These are phyloP conservation scores for Bothrops jararaca DNA, from an alignment of 2,113 vertebrate genomes.

Conservation along the genomic window DNA sequence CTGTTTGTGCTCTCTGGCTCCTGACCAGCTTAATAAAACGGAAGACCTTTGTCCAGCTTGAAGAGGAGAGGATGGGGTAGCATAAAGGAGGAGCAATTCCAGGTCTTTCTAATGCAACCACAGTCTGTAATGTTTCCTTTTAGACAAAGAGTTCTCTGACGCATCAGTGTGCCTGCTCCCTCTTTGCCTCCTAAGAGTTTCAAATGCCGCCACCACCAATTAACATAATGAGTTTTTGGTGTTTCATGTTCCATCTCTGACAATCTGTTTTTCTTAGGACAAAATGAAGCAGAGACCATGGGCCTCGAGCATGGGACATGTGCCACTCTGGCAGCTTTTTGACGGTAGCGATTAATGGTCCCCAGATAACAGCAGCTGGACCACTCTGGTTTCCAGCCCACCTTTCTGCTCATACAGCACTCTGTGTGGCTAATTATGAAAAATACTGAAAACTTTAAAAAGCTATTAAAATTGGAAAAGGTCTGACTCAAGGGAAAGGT, in stretches of 20 bases:
- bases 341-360: neutral
- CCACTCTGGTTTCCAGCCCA: neutral
- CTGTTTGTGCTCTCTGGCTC: slow-evolving; percentile 12
- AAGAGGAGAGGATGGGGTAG: neutral
- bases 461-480: neutral
- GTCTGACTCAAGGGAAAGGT: neutral
- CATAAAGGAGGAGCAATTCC: neutral
- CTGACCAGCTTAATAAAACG: slow-evolving; percentile 26
- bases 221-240: slow-evolving; percentile 48
- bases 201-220: slow-evolving; percentile 49
- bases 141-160: slow-evolving; percentile 8
- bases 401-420: neutral
- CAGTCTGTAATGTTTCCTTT: slow-evolving; percentile 20
- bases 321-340: neutral
- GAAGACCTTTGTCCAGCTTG: neutral
- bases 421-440: neutral
- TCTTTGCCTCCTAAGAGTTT: slow-evolving; percentile 30
- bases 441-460: neutral
- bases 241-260: slow-evolving; percentile 45
- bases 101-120: slow-evolving; percentile 34
- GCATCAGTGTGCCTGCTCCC: slow-evolving; percentile 29
- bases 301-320: neutral
- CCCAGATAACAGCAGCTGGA: neutral
- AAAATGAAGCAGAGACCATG: slow-evolving; percentile 23
- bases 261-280: slow-evolving; percentile 45